phyloP scores from a whole-genome alignment of 2,113 vertebrate species.

The Hypocryptadius cinnamomeus region DNA sequence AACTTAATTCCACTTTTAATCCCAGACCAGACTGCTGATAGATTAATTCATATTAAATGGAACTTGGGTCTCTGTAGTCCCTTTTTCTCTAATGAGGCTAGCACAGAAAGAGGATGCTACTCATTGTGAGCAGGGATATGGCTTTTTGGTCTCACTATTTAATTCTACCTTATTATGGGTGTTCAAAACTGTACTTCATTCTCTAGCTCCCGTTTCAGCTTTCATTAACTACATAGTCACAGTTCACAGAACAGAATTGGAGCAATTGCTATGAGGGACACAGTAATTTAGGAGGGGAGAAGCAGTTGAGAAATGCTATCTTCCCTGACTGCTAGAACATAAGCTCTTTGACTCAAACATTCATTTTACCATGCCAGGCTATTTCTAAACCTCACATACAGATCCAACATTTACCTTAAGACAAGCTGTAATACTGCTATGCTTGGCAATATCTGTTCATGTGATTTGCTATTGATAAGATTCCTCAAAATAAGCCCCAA shows the following conservation, averaged over 20 bases:
- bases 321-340: background rate
- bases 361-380: background rate
- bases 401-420: background rate
- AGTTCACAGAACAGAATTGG: background rate
- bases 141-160: background rate
- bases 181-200: background rate
- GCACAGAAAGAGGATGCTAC: background rate
- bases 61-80: background rate
- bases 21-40: background rate
- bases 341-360: background rate
- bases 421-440: background rate
- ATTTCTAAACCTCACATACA: background rate
- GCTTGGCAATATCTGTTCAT: background rate
- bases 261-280: background rate
- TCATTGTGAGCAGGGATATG: background rate
- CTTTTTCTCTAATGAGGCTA: background rate
- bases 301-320: background rate
- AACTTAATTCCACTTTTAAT: constrained; percentile 1
- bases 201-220: background rate
- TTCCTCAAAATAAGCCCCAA: background rate
- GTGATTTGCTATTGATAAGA: background rate
- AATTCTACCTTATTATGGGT: background rate
- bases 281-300: background rate
- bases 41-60: background rate
- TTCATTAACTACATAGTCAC: background rate